Evolutionary conservation across 2,113 vertebrate genomes (phyloP).

Genomic region (Gavialis gangeticus): DNA sequence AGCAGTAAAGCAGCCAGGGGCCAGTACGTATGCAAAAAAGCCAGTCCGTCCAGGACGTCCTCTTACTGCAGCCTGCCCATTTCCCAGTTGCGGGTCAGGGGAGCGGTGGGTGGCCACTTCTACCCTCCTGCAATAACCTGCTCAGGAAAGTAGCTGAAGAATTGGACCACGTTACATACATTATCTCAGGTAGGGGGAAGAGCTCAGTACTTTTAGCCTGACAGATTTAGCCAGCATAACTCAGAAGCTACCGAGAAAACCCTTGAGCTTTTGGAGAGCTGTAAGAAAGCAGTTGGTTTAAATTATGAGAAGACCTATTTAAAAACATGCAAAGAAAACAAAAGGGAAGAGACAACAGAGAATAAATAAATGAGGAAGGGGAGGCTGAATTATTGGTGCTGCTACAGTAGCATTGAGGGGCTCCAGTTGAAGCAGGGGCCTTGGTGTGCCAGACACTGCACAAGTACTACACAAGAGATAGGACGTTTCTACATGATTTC

Average conservation of each 20-base stretch:
- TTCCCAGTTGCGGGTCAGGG: not conserved
- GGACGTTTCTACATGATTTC: too few relatives aligned
- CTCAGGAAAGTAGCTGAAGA: constrained; percentile 9
- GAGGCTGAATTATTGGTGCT: not conserved
- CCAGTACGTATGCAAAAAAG: too few relatives aligned
- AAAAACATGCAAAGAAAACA: not conserved
- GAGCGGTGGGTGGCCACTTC: not conserved
- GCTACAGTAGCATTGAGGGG: not conserved
- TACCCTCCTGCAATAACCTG: not conserved
- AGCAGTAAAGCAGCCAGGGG: too few relatives aligned
- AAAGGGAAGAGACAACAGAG: not conserved
- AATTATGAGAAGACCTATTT: not conserved
- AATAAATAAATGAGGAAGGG: fast-evolving
- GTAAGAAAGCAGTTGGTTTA: not conserved
- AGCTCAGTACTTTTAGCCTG: not conserved
- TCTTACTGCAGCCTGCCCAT: not conserved
- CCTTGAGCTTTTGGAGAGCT: not conserved
- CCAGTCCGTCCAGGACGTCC: not conserved
- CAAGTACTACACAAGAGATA: not conserved
- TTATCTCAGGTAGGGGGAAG: not conserved
- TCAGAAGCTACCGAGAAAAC: not conserved
- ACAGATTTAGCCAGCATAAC: not conserved
- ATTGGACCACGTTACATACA: not conserved
- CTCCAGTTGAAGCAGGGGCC: not conserved
- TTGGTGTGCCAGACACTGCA: not conserved